Evolutionary conservation across 2,888 invertebrate genomes (phyloP).

Genomic region (Apodemia mormo): DNA sequence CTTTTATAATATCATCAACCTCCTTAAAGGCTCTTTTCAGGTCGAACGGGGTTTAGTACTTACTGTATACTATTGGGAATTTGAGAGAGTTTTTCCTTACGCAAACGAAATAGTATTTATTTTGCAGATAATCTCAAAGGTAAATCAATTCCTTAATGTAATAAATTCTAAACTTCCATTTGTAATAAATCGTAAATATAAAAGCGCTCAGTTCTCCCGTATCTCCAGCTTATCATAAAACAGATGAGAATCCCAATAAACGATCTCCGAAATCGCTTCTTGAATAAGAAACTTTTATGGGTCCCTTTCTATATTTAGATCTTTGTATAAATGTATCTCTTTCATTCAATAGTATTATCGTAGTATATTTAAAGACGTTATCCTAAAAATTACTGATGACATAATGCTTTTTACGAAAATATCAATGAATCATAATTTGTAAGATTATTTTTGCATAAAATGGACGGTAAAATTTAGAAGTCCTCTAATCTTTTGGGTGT

Average conservation of each 20-base stretch:
- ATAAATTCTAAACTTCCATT: conserved; percentile 28
- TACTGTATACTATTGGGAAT: no score
- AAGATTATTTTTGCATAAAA: background rate
- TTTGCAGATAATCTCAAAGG: background rate
- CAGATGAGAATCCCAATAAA: conserved; percentile 37
- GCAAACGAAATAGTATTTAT: background rate
- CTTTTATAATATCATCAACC: no score
- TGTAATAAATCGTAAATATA: conserved; percentile 46
- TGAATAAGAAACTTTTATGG: conserved; percentile 27
- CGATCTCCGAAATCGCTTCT: conserved; percentile 32
- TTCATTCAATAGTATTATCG: background rate
- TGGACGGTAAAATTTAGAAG: background rate
- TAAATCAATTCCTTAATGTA: background rate
- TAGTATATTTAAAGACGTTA: background rate
- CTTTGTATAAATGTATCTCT: conserved; percentile 21
- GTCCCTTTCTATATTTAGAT: conserved; percentile 21
- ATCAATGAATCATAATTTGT: no score
- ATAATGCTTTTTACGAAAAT: no score
- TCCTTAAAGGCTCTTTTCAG: no score
- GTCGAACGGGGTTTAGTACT: no score
- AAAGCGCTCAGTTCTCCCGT: conserved; percentile 45
- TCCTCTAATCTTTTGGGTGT: no score
- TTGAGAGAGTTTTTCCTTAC: no score
- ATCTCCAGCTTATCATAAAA: conserved; percentile 48
- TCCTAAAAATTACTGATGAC: background rate